Evolutionary conservation across 2,888 invertebrate species (phyloP).

Genomic region (Neocrepidodera transversa): DNA sequence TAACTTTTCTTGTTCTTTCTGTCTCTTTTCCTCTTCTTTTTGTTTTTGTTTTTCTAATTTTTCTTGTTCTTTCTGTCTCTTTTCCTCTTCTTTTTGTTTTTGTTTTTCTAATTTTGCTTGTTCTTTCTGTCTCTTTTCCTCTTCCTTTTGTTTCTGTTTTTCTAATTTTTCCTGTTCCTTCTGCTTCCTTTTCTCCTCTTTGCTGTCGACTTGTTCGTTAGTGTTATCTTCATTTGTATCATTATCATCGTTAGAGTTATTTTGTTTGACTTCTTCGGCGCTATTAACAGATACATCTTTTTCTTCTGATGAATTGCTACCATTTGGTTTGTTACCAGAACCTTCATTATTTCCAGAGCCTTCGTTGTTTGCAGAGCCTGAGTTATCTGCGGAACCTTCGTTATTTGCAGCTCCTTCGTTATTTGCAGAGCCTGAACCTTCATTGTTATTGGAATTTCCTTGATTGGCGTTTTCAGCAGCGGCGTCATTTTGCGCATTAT

Average conservation of each 20-base stretch:
- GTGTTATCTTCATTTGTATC: background rate
- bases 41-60: background rate
- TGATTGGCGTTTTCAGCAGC: too few relatives aligned
- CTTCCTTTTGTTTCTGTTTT: background rate
- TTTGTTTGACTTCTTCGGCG: background rate
- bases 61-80: background rate
- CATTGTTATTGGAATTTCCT: too few relatives aligned
- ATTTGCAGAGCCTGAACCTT: too few relatives aligned
- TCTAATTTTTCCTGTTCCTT: background rate
- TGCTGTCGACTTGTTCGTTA: background rate
- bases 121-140: constrained; percentile 4
- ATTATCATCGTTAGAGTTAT: background rate
- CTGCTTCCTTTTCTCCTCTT: background rate
- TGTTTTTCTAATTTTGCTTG: background rate
- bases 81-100: background rate
- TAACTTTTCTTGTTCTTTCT: background rate
- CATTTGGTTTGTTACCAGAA: background rate
- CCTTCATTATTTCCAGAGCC: background rate
- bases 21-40: background rate
- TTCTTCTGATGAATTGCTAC: background rate
- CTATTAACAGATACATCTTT: background rate
- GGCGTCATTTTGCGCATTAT: background rate
- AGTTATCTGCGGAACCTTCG: background rate
- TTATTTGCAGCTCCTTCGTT: background rate
- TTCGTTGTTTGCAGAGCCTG: background rate